These are phyloP conservation scores for Strigamia crassipes DNA, from an alignment of 2,888 invertebrate genomes.

Conservation along the genomic window DNA sequence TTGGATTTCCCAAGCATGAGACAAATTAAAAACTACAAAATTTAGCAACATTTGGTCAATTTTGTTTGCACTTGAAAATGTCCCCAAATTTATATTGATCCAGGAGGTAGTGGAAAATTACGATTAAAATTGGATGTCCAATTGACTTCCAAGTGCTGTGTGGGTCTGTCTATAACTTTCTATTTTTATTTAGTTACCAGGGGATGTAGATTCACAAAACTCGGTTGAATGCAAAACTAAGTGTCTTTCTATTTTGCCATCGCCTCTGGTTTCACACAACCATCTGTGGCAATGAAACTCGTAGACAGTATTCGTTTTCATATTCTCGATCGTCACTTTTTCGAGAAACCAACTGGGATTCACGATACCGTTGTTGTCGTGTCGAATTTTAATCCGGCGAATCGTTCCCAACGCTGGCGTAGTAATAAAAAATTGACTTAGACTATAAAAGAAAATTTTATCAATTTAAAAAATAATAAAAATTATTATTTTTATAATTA, in stretches of 20 bases:
- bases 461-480: neutral
- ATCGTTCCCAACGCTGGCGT: neutral
- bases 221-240: neutral
- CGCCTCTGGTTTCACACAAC: slow-evolving; percentile 13
- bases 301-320: neutral
- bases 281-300: slow-evolving; percentile 35
- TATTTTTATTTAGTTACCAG: slow-evolving; percentile 22
- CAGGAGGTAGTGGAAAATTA: too few relatives aligned
- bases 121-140: too few relatives aligned
- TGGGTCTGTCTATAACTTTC: too few relatives aligned
- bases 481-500: neutral
- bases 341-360: slow-evolving; percentile 41
- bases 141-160: too few relatives aligned
- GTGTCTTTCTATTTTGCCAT: slow-evolving; percentile 41
- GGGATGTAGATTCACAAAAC: neutral
- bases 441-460: too few relatives aligned
- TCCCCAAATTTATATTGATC: too few relatives aligned
- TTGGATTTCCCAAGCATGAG: too few relatives aligned
- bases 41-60: too few relatives aligned
- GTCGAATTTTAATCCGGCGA: slow-evolving; percentile 8
- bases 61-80: too few relatives aligned
- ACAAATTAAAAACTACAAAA: too few relatives aligned
- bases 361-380: neutral
- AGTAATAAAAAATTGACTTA: too few relatives aligned
- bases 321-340: neutral